phyloP scores from a whole-genome alignment of 2,797 vertebrate species.

The Alcedo quadribrachys region DNA sequence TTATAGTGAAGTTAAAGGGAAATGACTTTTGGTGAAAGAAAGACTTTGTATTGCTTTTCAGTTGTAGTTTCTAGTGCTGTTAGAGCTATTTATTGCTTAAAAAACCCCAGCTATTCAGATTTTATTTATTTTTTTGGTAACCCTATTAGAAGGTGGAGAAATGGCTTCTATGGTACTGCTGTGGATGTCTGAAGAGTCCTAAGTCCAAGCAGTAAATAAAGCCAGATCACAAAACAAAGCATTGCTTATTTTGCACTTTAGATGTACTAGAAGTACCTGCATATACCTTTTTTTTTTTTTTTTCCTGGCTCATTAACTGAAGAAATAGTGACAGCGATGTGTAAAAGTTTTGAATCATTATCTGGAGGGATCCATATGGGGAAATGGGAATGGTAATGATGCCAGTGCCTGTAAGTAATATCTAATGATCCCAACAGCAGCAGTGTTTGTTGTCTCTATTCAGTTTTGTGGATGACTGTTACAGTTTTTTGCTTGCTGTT shows the following conservation, averaged over 20 bases:
- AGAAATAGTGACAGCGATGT: not conserved
- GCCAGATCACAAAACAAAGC: not conserved
- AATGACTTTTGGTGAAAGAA: not conserved
- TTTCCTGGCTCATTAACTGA: not conserved
- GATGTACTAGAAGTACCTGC: not conserved
- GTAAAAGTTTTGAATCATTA: not conserved
- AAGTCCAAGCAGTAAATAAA: not conserved
- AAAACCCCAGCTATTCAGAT: not conserved
- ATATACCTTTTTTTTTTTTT: not conserved
- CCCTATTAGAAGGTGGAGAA: not conserved
- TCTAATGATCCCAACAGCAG: not conserved
- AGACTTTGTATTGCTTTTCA: not conserved
- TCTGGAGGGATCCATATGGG: not conserved
- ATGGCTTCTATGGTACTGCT: not conserved
- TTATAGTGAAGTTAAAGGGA: accelerated
- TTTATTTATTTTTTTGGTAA: not conserved
- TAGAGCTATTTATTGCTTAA: not conserved
- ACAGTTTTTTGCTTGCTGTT: not conserved
- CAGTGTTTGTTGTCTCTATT: not conserved
- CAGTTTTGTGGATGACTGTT: not conserved
- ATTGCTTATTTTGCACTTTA: not conserved
- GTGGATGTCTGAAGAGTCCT: not conserved
- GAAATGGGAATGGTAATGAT: not conserved
- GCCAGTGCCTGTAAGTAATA: not conserved
- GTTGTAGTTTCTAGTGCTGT: not conserved